A percentile compares a stretch with the other conserved stretches of the same genome.
phyloP scores from a whole-genome alignment of 2,888 invertebrate genomes.

The Drosophila yooni region DNA sequence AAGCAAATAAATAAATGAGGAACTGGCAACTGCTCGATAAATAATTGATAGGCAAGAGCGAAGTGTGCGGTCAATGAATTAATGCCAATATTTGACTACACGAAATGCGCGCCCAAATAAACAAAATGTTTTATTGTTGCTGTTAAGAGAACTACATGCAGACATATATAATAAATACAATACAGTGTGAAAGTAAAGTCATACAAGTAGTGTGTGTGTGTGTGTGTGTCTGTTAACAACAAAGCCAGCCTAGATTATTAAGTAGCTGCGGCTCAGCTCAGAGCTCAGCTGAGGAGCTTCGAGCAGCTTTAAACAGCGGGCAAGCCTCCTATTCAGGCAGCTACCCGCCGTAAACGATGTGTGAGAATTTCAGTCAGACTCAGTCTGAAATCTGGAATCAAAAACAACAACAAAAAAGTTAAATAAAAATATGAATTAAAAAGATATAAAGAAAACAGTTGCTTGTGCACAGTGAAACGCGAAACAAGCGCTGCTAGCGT shows the following conservation, averaged over 20 bases:
- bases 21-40: constrained; percentile 12
- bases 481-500: constrained; percentile 62
- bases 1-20: constrained; percentile 1
- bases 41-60: constrained; percentile 24
- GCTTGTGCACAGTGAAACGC: constrained; percentile 74
- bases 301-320: constrained; percentile 26
- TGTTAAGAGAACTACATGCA: constrained; percentile 1
- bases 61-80: constrained; percentile 45
- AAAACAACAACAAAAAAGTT: constrained; percentile 26
- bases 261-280: constrained; percentile 24
- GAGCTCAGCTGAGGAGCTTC: constrained; percentile 41
- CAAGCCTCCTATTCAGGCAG: constrained; percentile 41
- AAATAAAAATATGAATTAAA: constrained; percentile 25
- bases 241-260: constrained; percentile 54
- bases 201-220: not conserved
- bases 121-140: constrained; percentile 29
- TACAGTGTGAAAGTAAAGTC: not conserved
- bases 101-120: constrained; percentile 52
- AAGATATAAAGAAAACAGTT: constrained; percentile 59
- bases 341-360: constrained; percentile 35
- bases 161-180: not conserved
- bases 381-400: constrained; percentile 40
- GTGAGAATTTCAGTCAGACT: constrained; percentile 65
- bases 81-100: constrained; percentile 48
- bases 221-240: constrained; percentile 20